Evolutionary conservation across 2,113 vertebrate genomes (phyloP).

Genomic region (Macquaria australasica): DNA sequence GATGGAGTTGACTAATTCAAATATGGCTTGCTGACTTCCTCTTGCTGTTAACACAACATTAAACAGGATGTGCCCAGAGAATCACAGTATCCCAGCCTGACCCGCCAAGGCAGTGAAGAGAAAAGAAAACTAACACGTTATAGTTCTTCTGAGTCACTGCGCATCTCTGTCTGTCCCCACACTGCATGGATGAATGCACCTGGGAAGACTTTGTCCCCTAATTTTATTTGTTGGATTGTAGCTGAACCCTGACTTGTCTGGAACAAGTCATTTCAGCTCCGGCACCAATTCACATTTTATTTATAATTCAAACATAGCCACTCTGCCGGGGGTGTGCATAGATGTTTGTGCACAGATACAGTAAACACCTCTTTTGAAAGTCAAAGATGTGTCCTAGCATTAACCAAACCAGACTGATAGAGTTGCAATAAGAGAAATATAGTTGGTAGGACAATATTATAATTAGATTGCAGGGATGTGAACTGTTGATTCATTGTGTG

Average conservation of each 20-base stretch:
- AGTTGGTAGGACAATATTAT: neutral
- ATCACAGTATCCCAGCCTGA: conserved; percentile 49
- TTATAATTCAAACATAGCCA: conserved; percentile 62
- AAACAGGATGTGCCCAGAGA: conserved; percentile 52
- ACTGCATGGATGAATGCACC: conserved; percentile 56
- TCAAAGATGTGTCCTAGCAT: conserved; percentile 27
- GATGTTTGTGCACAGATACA: conserved; percentile 50
- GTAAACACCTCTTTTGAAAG: conserved; percentile 53
- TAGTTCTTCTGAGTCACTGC: conserved; percentile 71
- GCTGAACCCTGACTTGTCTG: conserved; percentile 66
- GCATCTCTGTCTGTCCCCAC: conserved; percentile 55
- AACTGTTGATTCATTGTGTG: conserved; percentile 31
- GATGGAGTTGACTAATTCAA: conserved; percentile 54
- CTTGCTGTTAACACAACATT: conserved; percentile 62
- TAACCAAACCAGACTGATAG: conserved; percentile 22
- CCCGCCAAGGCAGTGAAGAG: conserved; percentile 49
- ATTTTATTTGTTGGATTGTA: conserved; percentile 71
- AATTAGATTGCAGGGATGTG: conserved; percentile 23
- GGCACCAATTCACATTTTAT: conserved; percentile 54
- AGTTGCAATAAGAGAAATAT: conserved; percentile 13
- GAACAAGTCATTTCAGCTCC: conserved; percentile 57
- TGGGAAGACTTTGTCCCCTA: conserved; percentile 47
- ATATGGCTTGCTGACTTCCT: conserved; percentile 50
- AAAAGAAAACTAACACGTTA: conserved; percentile 39
- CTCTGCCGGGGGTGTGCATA: conserved; percentile 12